These are phyloP conservation scores for Lutjanus erythropterus DNA, from an alignment of 2,113 vertebrate genomes.

Conservation along the genomic window DNA sequence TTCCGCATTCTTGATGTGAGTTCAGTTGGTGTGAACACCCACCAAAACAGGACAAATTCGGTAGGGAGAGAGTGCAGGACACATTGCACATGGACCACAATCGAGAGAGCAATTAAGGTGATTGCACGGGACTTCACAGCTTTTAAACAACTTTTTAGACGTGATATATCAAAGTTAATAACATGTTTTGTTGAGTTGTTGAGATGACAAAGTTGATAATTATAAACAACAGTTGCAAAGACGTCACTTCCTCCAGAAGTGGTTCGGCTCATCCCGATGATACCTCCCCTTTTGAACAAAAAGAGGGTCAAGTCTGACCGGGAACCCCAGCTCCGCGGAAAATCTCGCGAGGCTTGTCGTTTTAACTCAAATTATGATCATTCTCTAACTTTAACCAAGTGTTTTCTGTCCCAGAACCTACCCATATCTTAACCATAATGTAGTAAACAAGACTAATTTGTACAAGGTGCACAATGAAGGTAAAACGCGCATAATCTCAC, in stretches of 20 bases:
- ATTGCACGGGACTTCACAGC: fast-evolving
- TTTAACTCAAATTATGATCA: no score
- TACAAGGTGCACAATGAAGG: no score
- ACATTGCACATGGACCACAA: no score
- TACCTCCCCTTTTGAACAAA: constrained; percentile 44
- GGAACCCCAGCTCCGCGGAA: no score
- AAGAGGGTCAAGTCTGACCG: no score
- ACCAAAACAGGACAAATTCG: constrained; percentile 30
- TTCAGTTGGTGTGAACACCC: constrained; percentile 49
- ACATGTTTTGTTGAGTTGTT: not conserved
- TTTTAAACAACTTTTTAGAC: constrained; percentile 10
- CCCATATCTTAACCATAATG: no score
- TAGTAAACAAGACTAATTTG: no score
- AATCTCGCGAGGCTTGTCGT: no score
- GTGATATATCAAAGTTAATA: not conserved
- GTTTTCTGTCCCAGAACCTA: no score
- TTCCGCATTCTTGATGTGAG: constrained; percentile 83
- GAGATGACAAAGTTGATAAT: constrained; percentile 67
- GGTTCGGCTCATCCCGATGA: constrained; percentile 62
- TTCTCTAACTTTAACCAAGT: no score
- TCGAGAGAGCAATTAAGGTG: fast-evolving
- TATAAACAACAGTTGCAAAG: constrained; percentile 76
- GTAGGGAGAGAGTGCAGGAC: not conserved
- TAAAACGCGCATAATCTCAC: no score
- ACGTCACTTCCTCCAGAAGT: constrained; percentile 82